Percentiles rank a stretch among this genome's conserved stretches.
Evolutionary conservation across 2,888 invertebrate species (phyloP).

Genomic region (Drosophila merina): DNA sequence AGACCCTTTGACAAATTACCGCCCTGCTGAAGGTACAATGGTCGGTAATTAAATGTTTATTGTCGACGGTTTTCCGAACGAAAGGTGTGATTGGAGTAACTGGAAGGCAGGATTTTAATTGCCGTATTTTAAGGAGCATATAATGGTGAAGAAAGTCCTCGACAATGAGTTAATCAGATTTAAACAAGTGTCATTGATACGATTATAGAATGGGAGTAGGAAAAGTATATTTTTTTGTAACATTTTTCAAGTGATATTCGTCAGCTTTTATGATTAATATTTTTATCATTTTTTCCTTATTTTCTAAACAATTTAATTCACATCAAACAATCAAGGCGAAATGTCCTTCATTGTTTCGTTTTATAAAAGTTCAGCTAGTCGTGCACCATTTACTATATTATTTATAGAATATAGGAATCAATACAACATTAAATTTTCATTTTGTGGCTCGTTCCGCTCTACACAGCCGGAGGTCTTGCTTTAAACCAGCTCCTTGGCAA

Average conservation of each 20-base stretch:
- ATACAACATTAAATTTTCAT: conserved; percentile 48
- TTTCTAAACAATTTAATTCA: background rate
- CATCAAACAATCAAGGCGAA: background rate
- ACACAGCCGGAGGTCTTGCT: conserved; percentile 43
- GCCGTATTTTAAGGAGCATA: conserved; percentile 10
- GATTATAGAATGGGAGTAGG: background rate
- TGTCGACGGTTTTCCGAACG: conserved; percentile 48
- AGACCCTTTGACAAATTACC: conserved; percentile 60
- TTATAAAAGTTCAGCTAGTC: conserved; percentile 1
- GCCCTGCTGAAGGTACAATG: conserved; percentile 33
- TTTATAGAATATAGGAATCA: conserved; percentile 33
- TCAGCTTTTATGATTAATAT: no score
- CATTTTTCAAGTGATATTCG: no score
- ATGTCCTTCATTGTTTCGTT: background rate
- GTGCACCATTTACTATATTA: conserved; percentile 17
- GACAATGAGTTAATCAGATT: background rate
- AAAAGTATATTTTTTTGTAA: background rate
- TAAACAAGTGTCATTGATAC: background rate
- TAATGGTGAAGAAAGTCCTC: conserved; percentile 1
- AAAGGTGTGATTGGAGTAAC: conserved; percentile 32
- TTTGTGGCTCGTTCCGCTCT: conserved; percentile 26
- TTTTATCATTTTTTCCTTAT: no score
- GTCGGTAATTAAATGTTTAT: conserved; percentile 76
- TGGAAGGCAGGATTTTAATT: conserved; percentile 23
- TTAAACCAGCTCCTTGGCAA: conserved; percentile 52